Evolutionary conservation across 2,797 vertebrate genomes (phyloP).

Genomic region (Diplodus puntazzo): DNA sequence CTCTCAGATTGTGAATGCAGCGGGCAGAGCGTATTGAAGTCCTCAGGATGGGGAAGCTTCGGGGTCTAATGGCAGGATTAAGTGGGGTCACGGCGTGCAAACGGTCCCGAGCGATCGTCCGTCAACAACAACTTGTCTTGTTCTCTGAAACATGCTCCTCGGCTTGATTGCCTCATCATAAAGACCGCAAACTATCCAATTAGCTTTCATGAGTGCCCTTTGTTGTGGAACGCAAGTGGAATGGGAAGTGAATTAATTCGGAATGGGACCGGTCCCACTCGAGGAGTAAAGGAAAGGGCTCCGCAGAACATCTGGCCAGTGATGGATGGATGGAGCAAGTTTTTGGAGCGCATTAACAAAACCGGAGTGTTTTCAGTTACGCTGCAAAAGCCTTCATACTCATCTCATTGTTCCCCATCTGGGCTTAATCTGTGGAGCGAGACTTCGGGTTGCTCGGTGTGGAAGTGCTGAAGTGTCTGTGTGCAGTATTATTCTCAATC

Average conservation of each 20-base stretch:
- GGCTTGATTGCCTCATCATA: conserved; percentile 62
- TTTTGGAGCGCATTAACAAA: conserved; percentile 82
- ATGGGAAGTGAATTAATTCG: conserved; percentile 78
- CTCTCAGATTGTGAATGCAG: conserved; percentile 56
- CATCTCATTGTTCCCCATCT: conserved; percentile 84
- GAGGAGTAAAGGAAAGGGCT: conserved; percentile 68
- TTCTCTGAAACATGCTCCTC: conserved; percentile 42
- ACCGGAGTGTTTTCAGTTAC: conserved; percentile 80
- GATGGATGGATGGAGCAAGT: conserved; percentile 79
- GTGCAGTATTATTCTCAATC: conserved; percentile 34
- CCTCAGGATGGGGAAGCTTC: conserved; percentile 63
- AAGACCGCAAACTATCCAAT: conserved; percentile 72
- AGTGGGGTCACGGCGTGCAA: conserved; percentile 71
- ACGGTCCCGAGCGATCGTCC: conserved; percentile 65
- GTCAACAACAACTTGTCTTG: conserved; percentile 70
- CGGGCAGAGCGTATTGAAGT: conserved; percentile 55
- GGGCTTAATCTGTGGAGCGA: conserved; percentile 78
- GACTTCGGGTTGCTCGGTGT: conserved; percentile 54
- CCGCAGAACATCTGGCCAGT: conserved; percentile 81
- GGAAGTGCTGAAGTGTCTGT: conserved; percentile 47
- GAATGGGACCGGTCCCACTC: conserved; percentile 70
- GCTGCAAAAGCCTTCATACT: conserved; percentile 79
- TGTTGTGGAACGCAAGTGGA: conserved; percentile 75
- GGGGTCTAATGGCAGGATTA: conserved; percentile 72
- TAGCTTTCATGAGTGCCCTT: conserved; percentile 74